These are phyloP conservation scores for Anneissia japonica DNA, from an alignment of 35 echinoderm and acorn worm species.

Conservation along the genomic window DNA sequence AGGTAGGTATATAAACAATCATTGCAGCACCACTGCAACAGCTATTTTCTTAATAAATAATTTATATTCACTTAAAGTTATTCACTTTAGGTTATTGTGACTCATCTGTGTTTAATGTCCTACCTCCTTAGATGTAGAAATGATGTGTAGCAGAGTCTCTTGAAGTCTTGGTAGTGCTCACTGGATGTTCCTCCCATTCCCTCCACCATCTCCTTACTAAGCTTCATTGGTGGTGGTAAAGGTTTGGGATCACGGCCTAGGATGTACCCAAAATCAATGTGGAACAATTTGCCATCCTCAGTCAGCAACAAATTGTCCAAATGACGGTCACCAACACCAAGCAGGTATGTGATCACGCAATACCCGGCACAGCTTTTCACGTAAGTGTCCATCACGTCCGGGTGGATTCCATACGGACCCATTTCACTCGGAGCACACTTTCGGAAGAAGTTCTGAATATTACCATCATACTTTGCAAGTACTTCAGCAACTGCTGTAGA, in stretches of 20 bases:
- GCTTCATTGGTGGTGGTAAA: slow-evolving; percentile 94
- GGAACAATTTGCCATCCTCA: slow-evolving; percentile 82
- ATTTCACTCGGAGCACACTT: slow-evolving; percentile 61
- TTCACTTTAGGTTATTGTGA: no score
- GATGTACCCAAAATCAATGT: slow-evolving; percentile 98
- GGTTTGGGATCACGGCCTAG: slow-evolving; percentile 93
- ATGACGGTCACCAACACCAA: slow-evolving; percentile 91
- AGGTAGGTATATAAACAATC: not conserved
- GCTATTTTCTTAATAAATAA: not conserved
- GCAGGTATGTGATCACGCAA: slow-evolving; percentile 89
- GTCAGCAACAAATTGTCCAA: slow-evolving; percentile 94
- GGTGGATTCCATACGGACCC: slow-evolving; percentile 66
- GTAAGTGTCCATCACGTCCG: slow-evolving; percentile 95
- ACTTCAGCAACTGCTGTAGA: slow-evolving; percentile 92
- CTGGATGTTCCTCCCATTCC: slow-evolving; percentile 90
- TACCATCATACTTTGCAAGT: slow-evolving; percentile 76
- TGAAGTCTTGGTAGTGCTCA: slow-evolving; percentile 93
- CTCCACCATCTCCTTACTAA: slow-evolving; percentile 98
- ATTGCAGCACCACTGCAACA: not conserved
- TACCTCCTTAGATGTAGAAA: slow-evolving; percentile 97
- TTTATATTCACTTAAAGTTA: no score
- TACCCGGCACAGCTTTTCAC: slow-evolving; percentile 94
- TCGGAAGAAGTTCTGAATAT: slow-evolving; percentile 97
- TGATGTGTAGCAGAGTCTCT: slow-evolving; percentile 87
- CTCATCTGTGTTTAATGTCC: not conserved